Conservation (phyloP, 2,888 invertebrate species). For the Andrena trimmerana region DNA sequence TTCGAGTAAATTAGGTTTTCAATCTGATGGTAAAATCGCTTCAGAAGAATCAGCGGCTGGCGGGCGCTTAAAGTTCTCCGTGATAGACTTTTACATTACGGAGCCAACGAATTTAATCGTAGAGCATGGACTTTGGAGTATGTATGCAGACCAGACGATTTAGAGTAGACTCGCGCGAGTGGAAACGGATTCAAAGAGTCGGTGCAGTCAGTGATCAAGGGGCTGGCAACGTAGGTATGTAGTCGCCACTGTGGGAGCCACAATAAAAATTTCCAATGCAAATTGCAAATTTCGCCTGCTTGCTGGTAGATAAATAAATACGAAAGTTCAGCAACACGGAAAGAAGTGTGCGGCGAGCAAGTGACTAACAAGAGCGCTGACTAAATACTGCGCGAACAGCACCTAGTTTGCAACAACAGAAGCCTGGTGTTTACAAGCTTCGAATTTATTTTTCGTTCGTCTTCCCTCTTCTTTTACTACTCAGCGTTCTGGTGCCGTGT, state of each 20-base stretch:
- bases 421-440: conserved; percentile 50
- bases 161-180: not conserved
- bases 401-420: conserved; percentile 18
- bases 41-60: conserved; percentile 5
- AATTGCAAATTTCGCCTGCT: conserved; percentile 33
- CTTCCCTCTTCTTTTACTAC: not conserved
- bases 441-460: conserved; percentile 60
- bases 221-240: not conserved
- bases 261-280: conserved; percentile 10
- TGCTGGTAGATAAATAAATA: conserved; percentile 15
- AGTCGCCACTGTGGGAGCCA: not conserved
- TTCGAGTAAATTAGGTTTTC: conserved; percentile 40
- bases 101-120: conserved; percentile 23
- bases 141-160: not conserved
- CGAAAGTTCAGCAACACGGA: conserved; percentile 3
- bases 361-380: conserved; percentile 13
- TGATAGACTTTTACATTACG: conserved; percentile 34
- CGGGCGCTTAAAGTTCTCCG: conserved; percentile 11
- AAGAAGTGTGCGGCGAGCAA: conserved; percentile 13
- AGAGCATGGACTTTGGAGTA: conserved; percentile 15
- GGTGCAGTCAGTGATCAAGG: not conserved
- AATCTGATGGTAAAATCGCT: conserved; percentile 28
- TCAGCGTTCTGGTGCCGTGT: conserved; percentile 24
- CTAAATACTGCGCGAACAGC: conserved; percentile 16
- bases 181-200: not conserved